Evolutionary conservation across 2,797 vertebrate species (phyloP), one percentile per base, ranked within the genome.

Genomic region (Ctenopoma multispine): DNA sequence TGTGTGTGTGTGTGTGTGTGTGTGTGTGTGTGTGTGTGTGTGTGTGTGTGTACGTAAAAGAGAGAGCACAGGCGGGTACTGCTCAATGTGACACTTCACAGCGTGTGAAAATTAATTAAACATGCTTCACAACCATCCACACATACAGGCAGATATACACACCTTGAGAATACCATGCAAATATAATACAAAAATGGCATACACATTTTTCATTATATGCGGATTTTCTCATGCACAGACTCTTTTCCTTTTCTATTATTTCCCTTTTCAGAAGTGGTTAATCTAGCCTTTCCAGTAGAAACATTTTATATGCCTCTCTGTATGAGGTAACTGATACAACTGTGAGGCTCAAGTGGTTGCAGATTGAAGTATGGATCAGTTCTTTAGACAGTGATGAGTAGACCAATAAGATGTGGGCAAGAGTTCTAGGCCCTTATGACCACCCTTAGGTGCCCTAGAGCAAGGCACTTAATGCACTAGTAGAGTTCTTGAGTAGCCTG

Each of bases 31-130:
- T 57, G 46, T 62, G 38, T 24, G 13, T 53, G 44, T 58, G 63
- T 49, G 41, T 63, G 44, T 47, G 38, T 36, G 12, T 58, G 31
- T 65, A 29, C 10, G 1, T 54, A 63, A 58, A 40, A 43, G 43
- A 46, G 56, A 46, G 56, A 18, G 23, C 36, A 20, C 29, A 44
- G 23, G 38, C 31, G 61, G 43, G 48, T 63, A 50, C 74, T 73
- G 66, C 78, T 84, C 82, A 90, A 87, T 92, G 80, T 88, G 88
- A 93, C 89, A 90, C 90, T 83, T 80, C 62, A 71, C 69, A 70
- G 79, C 21, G 71, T 92, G 87, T 90, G 89, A 92, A 91, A 93
- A 91, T 88, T 92, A 92, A 92, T 93, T 93, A 90, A 92, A 92
- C 79, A 82, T 17, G 54, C 72, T 75, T 86, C 50, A 69, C 70